Base-by-base conservation (phyloP, 2,888 invertebrate genomes). In the Mythimna vitellina region DNA sequence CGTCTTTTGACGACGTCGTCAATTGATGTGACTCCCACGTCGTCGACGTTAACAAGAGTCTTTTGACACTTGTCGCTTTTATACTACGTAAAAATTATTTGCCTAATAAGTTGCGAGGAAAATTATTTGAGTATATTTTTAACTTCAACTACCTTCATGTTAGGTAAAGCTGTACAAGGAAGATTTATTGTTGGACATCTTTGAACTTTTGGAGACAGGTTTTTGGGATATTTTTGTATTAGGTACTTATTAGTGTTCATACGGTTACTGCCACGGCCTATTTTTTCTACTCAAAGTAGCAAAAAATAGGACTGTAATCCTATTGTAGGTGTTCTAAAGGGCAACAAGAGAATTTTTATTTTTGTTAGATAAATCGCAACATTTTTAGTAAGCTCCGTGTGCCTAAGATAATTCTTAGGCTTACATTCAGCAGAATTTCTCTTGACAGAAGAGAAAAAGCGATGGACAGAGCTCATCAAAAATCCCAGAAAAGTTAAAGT, bases 1-100 rank as follows among this genome's bases (percentile, higher is more conserved):
- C 38, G 49, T 61, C 62, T 78, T 78, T 78, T 69, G 68, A 73
- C 32, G 68, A 65, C 65, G 9, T 60, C 46, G 42, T 79, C 62
- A 78, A 79, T 74, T 56, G 74, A 46, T 29, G 35, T 29, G 42
- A 57, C 68, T 73, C 65, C 49, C 42, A 65, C 62, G 53, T 29
- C 62, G 53, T 29, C 14, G 5, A n/a, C 32, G 22, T 53, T 32
- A 25, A 22, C 57, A 51, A 12, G 71, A 61, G 38, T 38, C 62
- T 65, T 78, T 73, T 65, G 61, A 73, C 61, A 61, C 29, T 67
- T 56, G 49, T 65, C 35, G 53, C 64, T 68, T 78, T 73, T 49
- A 73, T 78, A 38, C 65, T 6, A 65, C 57, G 58, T 54, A 54
- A 68, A 70, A 78, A 61, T 42, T 58, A 61, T 35, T 22, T 22